Evolutionary conservation across 2,113 vertebrate genomes (phyloP), one percentile per base, ranked within the genome.

Genomic region (Manacus vitellinus): DNA sequence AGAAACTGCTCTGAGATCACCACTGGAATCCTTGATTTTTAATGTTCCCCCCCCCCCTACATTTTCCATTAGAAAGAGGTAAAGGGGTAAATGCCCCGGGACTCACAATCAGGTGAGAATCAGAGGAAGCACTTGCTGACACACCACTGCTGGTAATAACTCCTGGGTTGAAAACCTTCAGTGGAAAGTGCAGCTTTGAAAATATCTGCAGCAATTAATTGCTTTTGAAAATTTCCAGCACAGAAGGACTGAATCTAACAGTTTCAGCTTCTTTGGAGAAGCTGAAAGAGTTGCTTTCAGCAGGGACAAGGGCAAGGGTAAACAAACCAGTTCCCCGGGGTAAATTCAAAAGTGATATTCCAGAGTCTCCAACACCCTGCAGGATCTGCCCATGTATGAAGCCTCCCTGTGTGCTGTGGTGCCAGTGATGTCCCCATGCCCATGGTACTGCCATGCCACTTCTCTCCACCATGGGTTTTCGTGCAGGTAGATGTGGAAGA

Each of bases 1-100:
- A 96, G 92, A 89, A 97, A 83, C 62, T 79, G 85, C 80, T 91
- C 78, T 94, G 95, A 95, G 85, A 96, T 96, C 95, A 95, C 72
- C 83, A 80, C 62, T 89, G 85, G 75, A 93, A 92, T 73, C 66
- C 63, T 65, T 3, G 4, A 24, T 35, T 89, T 94, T 94, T 88
- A 83, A 80, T 77, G 76, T 47, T 56, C 39, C 11, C 6, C 31
- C 43, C 35, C n/a, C 79, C 20, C 9, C 27, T 24, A 2, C 20
- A 47, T 68, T 87, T 93, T 89, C 67, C 58, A 67, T 77, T 37
- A 72, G 59, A 84, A 86, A 84, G 44, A 78, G 84, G 63, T 25
- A 74, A 88, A 78, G 61, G 44, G 76, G 71, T 93, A 88, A 96
- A 81, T 94, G 37, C 24, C 51, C 59, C 12, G 23, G 62, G 72